A percentile compares a stretch with the other conserved stretches of the same genome.
phyloP scores from a whole-genome alignment of 2,888 invertebrate genomes.

The Cataglyphis albicans region DNA sequence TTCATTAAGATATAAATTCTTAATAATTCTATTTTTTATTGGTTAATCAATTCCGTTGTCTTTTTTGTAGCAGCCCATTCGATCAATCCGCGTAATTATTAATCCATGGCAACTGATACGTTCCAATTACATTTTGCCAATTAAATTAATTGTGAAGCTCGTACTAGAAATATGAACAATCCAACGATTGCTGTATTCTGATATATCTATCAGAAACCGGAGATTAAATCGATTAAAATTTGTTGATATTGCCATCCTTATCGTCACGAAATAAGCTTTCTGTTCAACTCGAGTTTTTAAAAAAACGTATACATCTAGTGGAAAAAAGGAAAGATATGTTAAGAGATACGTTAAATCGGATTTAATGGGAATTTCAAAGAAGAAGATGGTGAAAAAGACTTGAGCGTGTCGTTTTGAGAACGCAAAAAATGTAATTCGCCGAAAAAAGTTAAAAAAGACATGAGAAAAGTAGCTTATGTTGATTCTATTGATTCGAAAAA shows the following conservation, averaged over 20 bases:
- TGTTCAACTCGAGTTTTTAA: not conserved
- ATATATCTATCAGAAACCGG: not conserved
- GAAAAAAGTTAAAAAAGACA: not conserved
- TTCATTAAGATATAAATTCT: not conserved
- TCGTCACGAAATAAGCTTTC: not conserved
- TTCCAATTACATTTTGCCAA: constrained; percentile 33
- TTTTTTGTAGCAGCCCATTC: not conserved
- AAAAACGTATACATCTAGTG: not conserved
- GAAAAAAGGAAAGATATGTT: not conserved
- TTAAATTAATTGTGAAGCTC: constrained; percentile 32
- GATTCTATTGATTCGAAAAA: not conserved
- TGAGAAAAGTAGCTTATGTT: not conserved
- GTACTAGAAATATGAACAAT: constrained; percentile 25
- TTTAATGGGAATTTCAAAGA: not conserved
- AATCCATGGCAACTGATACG: not conserved
- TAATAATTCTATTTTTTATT: not conserved
- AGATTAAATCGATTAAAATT: not conserved
- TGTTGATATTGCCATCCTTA: not conserved
- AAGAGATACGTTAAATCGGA: not conserved
- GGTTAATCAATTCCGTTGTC: not conserved
- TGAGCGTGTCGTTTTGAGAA: not conserved
- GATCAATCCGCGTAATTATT: constrained; percentile 18
- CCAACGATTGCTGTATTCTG: not conserved
- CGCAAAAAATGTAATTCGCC: not conserved
- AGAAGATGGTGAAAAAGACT: not conserved